A percentile compares a stretch with the other conserved stretches of the same genome.
phyloP scores from a whole-genome alignment of 2,113 vertebrate genomes.

The Trochalopteron elliotii region DNA sequence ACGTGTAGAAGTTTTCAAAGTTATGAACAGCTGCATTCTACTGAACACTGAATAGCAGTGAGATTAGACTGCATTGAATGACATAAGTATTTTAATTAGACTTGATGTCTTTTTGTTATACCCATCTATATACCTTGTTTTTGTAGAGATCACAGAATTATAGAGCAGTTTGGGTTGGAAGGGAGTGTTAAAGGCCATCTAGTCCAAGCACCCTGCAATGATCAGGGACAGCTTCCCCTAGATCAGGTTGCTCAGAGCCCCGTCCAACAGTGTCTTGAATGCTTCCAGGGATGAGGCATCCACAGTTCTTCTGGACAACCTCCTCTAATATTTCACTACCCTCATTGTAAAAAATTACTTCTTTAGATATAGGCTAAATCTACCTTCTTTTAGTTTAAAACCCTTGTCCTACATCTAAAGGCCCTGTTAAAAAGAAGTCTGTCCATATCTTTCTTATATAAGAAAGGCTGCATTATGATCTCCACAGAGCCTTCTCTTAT shows the following conservation, averaged over 20 bases:
- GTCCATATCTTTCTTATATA: not conserved
- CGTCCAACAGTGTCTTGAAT: fast-evolving
- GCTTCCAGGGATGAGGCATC: not conserved
- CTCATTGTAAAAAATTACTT: not conserved
- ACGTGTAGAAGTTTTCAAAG: not conserved
- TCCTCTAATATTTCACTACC: not conserved
- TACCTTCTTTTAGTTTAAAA: not conserved
- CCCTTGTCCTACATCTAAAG: not conserved
- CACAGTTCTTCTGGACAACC: not conserved
- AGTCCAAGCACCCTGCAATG: not conserved
- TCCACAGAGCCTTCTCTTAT: fast-evolving
- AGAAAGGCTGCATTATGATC: not conserved
- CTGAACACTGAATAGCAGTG: not conserved
- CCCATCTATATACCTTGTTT: not conserved
- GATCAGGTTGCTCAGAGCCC: not conserved
- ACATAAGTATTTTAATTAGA: not conserved
- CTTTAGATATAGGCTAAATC: not conserved
- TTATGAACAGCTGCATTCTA: not conserved
- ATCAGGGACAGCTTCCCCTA: not conserved
- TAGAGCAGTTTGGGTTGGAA: not conserved
- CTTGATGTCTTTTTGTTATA: not conserved
- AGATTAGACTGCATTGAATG: not conserved
- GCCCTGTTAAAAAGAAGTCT: not conserved
- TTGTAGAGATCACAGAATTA: not conserved
- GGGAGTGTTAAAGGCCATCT: not conserved